Conservation (phyloP, 2,888 invertebrate genomes). For the Drosophila merina region DNA sequence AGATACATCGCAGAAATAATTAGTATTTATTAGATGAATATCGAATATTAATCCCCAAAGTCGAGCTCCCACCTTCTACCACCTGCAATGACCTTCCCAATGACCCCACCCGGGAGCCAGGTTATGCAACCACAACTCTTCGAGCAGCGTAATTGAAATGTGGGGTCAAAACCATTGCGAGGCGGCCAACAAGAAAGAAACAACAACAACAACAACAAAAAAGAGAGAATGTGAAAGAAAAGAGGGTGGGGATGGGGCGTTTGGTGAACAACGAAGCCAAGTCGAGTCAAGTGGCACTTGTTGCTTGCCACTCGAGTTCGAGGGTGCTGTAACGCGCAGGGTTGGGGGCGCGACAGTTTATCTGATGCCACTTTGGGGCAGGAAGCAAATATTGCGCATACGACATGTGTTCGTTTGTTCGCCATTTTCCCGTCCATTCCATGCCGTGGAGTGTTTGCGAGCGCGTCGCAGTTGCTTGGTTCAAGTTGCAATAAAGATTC, state of each 20-base stretch:
- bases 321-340: background rate
- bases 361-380: constrained; percentile 46
- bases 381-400: constrained; percentile 55
- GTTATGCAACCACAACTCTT: constrained; percentile 23
- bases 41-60: too few relatives aligned
- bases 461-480: constrained; percentile 24
- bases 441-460: constrained; percentile 13
- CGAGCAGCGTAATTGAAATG: constrained; percentile 46
- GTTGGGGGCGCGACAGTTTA: constrained; percentile 17
- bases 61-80: background rate
- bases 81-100: constrained; percentile 16
- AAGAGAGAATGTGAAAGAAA: constrained; percentile 16
- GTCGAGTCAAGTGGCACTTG: constrained; percentile 51
- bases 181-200: constrained; percentile 25
- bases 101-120: constrained; percentile 12
- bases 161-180: constrained; percentile 48
- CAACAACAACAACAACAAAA: constrained; percentile 13
- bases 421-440: too few relatives aligned
- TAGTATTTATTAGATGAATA: too few relatives aligned
- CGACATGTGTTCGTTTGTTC: constrained; percentile 31
- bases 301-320: constrained; percentile 27
- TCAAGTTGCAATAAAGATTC: constrained; percentile 57
- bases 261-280: constrained; percentile 30
- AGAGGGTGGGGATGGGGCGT: constrained; percentile 3
- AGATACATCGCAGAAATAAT: too few relatives aligned